Conservation (phyloP, 1,140 invertebrate species). For the Battus philenor region DNA sequence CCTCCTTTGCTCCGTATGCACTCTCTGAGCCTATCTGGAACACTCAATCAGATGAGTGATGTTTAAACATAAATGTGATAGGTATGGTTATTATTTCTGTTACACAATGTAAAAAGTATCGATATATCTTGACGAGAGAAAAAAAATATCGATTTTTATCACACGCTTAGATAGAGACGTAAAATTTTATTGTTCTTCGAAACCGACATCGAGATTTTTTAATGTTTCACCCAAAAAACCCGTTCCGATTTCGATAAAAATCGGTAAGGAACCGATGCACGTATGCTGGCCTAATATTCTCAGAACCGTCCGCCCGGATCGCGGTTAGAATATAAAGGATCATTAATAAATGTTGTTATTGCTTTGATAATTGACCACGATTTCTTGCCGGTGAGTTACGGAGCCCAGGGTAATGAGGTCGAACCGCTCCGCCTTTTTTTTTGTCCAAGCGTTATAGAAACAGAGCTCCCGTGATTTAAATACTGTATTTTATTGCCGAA, state of each 20-base stretch:
- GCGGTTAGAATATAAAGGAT: conserved; percentile 45
- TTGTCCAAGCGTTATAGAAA: not conserved
- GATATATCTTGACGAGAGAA: too few relatives aligned
- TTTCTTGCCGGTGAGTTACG: conserved; percentile 22
- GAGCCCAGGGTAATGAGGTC: conserved; percentile 26
- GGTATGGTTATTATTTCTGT: too few relatives aligned
- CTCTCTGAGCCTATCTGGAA: too few relatives aligned
- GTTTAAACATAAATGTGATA: too few relatives aligned
- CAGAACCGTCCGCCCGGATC: conserved; percentile 27
- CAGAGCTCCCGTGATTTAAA: conserved; percentile 1
- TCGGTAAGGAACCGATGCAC: conserved; percentile 57
- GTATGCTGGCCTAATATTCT: conserved; percentile 39
- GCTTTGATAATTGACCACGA: conserved; percentile 40
- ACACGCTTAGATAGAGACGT: conserved; percentile 51
- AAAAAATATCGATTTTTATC: conserved; percentile 45
- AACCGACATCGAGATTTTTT: conserved; percentile 41
- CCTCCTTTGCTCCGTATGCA: too few relatives aligned
- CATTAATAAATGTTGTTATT: conserved; percentile 46
- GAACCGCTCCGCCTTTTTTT: conserved; percentile 1
- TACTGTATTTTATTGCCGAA: conserved; percentile 11
- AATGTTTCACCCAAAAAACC: conserved; percentile 47
- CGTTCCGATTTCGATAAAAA: conserved; percentile 62
- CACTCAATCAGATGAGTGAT: too few relatives aligned
- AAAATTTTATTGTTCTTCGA: conserved; percentile 63
- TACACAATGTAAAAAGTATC: too few relatives aligned